phyloP scores from a whole-genome alignment of 2,113 vertebrate species.

The Pedionomus torquatus region DNA sequence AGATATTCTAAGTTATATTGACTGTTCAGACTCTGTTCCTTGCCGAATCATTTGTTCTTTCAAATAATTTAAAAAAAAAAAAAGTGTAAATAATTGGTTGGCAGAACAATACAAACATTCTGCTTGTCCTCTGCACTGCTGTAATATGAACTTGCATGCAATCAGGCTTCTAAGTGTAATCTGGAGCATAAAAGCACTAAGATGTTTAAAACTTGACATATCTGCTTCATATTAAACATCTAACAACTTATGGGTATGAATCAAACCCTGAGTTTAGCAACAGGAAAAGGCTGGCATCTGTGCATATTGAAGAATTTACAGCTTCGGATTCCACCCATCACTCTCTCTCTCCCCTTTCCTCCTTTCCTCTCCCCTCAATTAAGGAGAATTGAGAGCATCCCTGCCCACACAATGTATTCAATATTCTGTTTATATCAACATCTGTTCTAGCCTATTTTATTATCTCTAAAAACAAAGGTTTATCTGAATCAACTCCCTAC shows the following conservation, averaged over 20 bases:
- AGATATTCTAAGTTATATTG: not conserved
- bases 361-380: not conserved
- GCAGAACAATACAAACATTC: not conserved
- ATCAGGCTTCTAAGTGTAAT: not conserved
- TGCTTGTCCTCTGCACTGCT: not conserved
- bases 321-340: not conserved
- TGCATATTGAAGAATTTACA: not conserved
- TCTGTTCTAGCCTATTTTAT: not conserved
- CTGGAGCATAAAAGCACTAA: not conserved
- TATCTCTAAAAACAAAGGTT: not conserved
- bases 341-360: not conserved
- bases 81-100: not conserved
- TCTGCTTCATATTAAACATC: not conserved
- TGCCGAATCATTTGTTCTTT: not conserved
- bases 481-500: not conserved
- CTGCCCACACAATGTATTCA: not conserved
- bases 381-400: not conserved
- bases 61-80: not conserved
- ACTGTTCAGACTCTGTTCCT: not conserved
- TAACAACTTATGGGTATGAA: not conserved
- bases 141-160: not conserved
- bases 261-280: not conserved
- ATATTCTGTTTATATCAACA: not conserved
- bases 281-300: not conserved
- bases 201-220: not conserved